Percentiles rank a stretch among this genome's conserved stretches.
Evolutionary conservation across 2,113 vertebrate genomes (phyloP).

Genomic region (Dipodomys stephensi): DNA sequence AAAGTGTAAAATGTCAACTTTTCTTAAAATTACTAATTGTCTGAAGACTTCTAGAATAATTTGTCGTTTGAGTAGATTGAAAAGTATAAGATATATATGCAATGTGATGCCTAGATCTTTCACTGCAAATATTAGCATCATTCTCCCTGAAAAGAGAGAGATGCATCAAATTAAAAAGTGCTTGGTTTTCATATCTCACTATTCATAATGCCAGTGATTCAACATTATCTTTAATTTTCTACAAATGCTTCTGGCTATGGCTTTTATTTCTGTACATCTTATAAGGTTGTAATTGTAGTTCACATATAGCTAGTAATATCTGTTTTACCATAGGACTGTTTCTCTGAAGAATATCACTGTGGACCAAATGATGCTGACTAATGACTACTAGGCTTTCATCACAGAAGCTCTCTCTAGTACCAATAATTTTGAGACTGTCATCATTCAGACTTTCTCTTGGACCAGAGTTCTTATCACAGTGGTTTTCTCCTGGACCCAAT

Average conservation of each 20-base stretch:
- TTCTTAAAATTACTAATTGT: background rate
- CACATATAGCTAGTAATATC: too few species aligned
- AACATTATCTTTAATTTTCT: background rate
- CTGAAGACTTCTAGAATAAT: background rate
- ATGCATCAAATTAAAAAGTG: background rate
- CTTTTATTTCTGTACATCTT: background rate
- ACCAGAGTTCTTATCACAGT: background rate
- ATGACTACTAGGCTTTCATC: background rate
- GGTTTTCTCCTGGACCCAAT: background rate
- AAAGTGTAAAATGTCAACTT: constrained; percentile 7
- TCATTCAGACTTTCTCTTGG: too few species aligned
- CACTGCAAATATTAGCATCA: background rate
- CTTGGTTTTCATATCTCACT: background rate
- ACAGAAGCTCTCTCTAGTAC: background rate
- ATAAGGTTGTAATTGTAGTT: background rate
- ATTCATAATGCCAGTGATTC: background rate
- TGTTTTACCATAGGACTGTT: background rate
- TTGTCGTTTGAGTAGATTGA: background rate
- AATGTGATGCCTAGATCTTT: background rate
- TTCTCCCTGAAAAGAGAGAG: background rate
- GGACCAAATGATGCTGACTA: background rate
- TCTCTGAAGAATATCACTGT: background rate
- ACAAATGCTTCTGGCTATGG: background rate
- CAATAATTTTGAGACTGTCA: too few species aligned
- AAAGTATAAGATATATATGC: background rate